A percentile compares a stretch with the other conserved stretches of the same genome.
Conservation (phyloP, 64 coral and sea anemone genomes). For the Exaiptasia diaphana region DNA sequence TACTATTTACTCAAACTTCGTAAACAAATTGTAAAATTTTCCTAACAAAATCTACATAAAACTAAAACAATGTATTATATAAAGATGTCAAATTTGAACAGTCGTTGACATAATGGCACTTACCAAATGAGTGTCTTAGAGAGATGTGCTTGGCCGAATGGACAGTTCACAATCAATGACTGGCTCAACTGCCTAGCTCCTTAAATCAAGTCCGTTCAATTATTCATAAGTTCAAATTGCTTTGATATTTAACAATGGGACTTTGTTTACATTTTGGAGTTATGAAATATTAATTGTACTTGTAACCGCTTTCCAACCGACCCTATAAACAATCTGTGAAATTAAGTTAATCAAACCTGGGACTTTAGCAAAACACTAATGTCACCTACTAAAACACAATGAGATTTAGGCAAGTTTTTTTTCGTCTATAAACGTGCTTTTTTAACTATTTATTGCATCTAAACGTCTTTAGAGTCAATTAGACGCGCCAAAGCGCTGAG, state of each 20-base stretch:
- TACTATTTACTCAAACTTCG: neutral
- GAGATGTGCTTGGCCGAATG: constrained; percentile 22
- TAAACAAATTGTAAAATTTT: neutral
- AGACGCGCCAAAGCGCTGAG: neutral
- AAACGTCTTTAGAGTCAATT: neutral
- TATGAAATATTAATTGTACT: constrained; percentile 55
- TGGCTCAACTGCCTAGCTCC: constrained; percentile 24
- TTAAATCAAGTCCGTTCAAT: constrained; percentile 64
- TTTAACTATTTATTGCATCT: constrained; percentile 10
- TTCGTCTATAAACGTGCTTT: neutral
- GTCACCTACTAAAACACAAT: neutral
- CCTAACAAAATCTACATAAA: constrained; percentile 1
- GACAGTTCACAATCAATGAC: constrained; percentile 31
- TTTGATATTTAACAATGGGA: constrained; percentile 77
- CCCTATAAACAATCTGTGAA: constrained; percentile 62
- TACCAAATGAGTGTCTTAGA: constrained; percentile 64
- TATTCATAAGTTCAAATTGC: constrained; percentile 63
- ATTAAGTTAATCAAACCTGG: constrained; percentile 29
- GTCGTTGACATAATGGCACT: constrained; percentile 21
- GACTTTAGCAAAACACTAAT: constrained; percentile 33
- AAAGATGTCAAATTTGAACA: neutral
- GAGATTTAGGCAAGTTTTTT: neutral
- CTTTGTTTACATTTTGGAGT: constrained; percentile 64
- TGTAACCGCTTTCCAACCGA: constrained; percentile 36
- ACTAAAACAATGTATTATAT: neutral